Conservation (phyloP, 1,140 invertebrate species). For the Coboldia fuscipes region DNA sequence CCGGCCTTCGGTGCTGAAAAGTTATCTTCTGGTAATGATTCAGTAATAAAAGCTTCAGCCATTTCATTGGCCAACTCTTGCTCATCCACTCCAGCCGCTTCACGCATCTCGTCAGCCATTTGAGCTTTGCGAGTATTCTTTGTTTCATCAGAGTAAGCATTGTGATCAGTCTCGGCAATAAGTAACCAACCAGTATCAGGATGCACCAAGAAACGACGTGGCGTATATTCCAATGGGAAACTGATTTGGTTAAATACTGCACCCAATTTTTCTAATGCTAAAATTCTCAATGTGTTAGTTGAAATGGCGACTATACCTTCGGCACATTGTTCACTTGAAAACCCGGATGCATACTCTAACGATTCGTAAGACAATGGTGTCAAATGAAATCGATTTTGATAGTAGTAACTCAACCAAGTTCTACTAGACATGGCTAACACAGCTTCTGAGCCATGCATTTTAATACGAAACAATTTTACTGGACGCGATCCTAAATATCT, state of each 20-base stretch:
- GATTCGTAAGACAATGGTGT: constrained; percentile 93
- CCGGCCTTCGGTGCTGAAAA: constrained; percentile 96
- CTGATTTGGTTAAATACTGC: constrained; percentile 95
- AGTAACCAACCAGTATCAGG: constrained; percentile 80
- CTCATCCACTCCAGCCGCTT: constrained; percentile 87
- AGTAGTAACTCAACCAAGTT: constrained; percentile 96
- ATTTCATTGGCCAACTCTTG: constrained; percentile 89
- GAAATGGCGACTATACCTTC: constrained; percentile 99
- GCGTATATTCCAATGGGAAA: constrained; percentile 85
- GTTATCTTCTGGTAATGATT: constrained; percentile 78
- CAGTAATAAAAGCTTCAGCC: constrained; percentile 87
- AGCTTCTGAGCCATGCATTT: constrained; percentile 88
- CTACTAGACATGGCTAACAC: constrained; percentile 94
- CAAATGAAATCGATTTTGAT: constrained; percentile 90
- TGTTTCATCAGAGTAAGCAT: constrained; percentile 93
- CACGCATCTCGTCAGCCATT: constrained; percentile 87
- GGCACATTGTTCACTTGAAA: constrained; percentile 76
- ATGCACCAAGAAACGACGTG: constrained; percentile 87
- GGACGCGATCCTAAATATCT: constrained; percentile 86
- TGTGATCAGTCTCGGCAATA: constrained; percentile 94
- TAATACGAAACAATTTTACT: constrained; percentile 89
- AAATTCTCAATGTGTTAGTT: constrained; percentile 89
- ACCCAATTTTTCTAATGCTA: constrained; percentile 94
- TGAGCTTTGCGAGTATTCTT: constrained; percentile 68
- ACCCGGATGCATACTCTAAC: constrained; percentile 93